Evolutionary conservation across 2,797 vertebrate genomes (phyloP).

Genomic region (Dendrocincla tyrannina): DNA sequence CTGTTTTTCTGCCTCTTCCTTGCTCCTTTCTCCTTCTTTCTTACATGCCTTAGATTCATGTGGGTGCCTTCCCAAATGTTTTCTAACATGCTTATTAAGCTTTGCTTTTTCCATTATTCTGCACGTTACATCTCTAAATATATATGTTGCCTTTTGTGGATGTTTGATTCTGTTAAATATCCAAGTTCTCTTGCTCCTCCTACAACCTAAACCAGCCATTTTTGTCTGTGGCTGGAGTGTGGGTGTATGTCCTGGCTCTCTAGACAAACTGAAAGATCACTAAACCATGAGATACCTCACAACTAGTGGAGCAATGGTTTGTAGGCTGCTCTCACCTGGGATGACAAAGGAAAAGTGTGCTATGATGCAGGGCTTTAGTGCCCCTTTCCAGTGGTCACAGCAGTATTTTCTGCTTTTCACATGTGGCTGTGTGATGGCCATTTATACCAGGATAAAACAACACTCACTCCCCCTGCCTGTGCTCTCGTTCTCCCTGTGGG

Average conservation of each 20-base stretch:
- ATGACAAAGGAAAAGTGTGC: neutral
- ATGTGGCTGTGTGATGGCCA: neutral
- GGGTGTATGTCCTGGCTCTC: neutral
- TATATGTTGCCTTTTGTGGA: neutral
- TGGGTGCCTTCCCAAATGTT: neutral
- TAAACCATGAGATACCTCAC: accelerated
- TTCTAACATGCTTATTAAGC: neutral
- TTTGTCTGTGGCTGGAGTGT: neutral
- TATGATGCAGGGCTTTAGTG: neutral
- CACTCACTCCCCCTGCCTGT: neutral
- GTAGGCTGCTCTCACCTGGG: neutral
- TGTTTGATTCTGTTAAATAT: neutral
- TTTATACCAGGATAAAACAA: neutral
- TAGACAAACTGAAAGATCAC: neutral
- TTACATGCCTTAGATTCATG: neutral
- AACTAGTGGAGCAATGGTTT: neutral
- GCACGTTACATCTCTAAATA: neutral
- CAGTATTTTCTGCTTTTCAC: neutral
- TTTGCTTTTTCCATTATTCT: neutral
- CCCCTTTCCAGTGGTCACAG: neutral
- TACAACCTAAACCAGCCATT: neutral
- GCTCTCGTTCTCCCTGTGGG: neutral
- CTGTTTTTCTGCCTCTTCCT: neutral
- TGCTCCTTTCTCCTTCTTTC: neutral
- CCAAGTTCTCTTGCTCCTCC: neutral